Evolutionary conservation across 92 coral and sea anemone genomes (phyloP).

Genomic region (Virgularia gustaviana): DNA sequence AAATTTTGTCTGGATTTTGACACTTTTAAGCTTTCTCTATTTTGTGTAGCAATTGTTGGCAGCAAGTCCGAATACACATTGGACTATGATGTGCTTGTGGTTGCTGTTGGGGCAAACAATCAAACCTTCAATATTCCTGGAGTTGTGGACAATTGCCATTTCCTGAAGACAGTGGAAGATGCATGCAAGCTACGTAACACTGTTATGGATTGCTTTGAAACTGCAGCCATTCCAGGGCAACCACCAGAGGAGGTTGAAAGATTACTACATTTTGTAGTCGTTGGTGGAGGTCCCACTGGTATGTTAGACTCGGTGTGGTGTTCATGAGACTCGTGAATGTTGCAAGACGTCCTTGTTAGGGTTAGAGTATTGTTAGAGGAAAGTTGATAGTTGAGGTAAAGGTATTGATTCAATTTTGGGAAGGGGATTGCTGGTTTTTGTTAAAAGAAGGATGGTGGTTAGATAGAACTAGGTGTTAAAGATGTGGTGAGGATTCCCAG

Average conservation of each 20-base stretch:
- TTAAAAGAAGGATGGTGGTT: no score
- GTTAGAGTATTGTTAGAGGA: no score
- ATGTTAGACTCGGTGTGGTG: no score
- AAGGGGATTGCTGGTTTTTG: no score
- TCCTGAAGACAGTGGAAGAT: conserved; percentile 33
- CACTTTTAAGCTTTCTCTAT: no score
- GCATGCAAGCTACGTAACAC: conserved; percentile 34
- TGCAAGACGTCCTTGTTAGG: no score
- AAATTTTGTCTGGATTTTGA: no score
- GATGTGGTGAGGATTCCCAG: no score
- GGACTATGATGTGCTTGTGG: conserved; percentile 31
- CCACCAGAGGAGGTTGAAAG: conserved; percentile 23
- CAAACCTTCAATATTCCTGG: conserved; percentile 39
- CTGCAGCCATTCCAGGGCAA: conserved; percentile 38
- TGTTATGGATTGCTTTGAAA: conserved; percentile 37
- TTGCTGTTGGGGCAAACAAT: conserved; percentile 34
- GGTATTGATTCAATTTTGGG: no score
- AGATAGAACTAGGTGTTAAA: no score
- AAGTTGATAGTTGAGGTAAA: no score
- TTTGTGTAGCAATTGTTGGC: conserved; percentile 22
- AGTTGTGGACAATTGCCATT: conserved; percentile 22
- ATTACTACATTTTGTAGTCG: conserved; percentile 36
- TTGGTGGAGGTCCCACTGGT: conserved; percentile 41
- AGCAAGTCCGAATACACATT: conserved; percentile 20
- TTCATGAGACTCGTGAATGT: no score